Conservation (phyloP, 92 coral and sea anemone species). For the Ricordea florida region DNA sequence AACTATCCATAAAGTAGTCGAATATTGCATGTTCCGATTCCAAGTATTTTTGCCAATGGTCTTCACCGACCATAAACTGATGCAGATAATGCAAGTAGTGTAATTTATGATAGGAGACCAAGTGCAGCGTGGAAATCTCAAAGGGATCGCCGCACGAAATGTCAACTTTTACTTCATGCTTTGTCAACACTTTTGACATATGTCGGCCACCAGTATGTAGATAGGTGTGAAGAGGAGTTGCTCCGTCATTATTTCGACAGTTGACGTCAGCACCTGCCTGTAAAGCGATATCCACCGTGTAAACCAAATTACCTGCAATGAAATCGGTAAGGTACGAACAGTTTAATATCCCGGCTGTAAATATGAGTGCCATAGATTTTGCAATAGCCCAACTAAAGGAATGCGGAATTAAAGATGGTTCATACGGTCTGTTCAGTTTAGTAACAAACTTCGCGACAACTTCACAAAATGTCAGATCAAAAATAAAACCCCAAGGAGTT, state of each 20-base stretch:
- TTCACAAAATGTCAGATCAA: neutral
- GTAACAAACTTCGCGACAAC: neutral
- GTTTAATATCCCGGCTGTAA: neutral
- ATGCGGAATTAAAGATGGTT: neutral
- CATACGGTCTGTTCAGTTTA: neutral
- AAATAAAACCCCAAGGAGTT: neutral
- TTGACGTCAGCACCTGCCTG: neutral
- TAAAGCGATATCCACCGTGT: neutral
- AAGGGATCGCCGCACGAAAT: conserved; percentile 33
- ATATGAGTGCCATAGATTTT: neutral
- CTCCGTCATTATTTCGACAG: neutral
- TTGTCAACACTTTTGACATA: conserved; percentile 50
- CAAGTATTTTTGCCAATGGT: conserved; percentile 5
- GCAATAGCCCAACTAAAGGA: neutral
- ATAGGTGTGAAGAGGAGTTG: conserved; percentile 4
- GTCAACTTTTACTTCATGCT: neutral
- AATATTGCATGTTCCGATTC: conserved; percentile 9
- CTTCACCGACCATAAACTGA: neutral
- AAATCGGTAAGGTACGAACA: neutral
- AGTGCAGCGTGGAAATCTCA: conserved; percentile 39
- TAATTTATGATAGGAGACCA: conserved; percentile 42
- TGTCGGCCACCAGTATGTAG: conserved; percentile 49
- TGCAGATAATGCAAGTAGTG: conserved; percentile 1
- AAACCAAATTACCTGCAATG: neutral
- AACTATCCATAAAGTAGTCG: conserved; percentile 26